Percentiles rank a stretch among this genome's conserved stretches.
Conservation (phyloP, 2,113 vertebrate species). For the Brienomyrus longianalis region DNA sequence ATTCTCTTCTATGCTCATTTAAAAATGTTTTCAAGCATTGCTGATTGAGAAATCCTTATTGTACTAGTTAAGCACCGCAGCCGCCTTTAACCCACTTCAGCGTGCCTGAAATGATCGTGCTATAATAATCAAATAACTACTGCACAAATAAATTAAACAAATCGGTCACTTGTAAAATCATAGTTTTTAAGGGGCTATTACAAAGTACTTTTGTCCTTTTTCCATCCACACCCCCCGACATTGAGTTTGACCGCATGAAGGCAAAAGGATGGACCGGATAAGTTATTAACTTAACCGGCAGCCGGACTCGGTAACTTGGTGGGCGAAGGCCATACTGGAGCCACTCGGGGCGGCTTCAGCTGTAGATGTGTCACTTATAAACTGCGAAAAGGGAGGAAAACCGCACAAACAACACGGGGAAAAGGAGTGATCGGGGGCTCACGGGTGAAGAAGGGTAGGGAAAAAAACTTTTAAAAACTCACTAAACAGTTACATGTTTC, state of each 20-base stretch:
- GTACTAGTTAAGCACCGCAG: background rate
- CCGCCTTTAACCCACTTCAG: background rate
- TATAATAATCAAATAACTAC: background rate
- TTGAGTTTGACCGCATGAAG: background rate
- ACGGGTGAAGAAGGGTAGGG: background rate
- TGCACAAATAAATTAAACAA: background rate
- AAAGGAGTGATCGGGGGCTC: background rate
- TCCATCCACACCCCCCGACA: background rate
- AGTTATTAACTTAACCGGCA: background rate
- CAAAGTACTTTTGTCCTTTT: background rate
- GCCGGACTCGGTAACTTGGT: background rate
- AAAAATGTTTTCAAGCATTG: background rate
- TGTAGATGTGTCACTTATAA: slow-evolving; percentile 14
- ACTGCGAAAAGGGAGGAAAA: slow-evolving; percentile 15
- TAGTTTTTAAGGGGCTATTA: background rate
- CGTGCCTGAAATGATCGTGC: background rate
- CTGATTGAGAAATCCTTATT: background rate
- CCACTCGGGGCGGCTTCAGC: background rate
- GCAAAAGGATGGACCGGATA: background rate
- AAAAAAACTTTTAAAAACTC: background rate
- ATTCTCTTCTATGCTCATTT: background rate
- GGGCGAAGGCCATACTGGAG: background rate
- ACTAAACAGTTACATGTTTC: background rate
- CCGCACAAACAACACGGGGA: background rate
- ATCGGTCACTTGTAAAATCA: background rate